Conservation (phyloP, 2,797 vertebrate genomes). For the Cheirogaleus major region DNA sequence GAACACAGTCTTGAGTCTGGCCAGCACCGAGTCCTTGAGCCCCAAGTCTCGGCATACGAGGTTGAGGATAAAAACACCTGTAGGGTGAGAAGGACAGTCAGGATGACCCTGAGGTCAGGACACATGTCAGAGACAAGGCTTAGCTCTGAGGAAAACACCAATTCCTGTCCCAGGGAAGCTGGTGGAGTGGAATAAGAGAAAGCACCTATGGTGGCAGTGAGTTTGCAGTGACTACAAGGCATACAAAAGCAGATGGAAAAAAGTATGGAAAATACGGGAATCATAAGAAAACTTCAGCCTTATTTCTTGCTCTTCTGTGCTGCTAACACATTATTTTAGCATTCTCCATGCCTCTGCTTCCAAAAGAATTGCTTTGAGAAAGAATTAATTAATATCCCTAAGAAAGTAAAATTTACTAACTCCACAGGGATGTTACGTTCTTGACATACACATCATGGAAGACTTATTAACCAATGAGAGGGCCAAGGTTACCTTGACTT, state of each 20-base stretch:
- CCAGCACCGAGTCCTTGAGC: slow-evolving; percentile 89
- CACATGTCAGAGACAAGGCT: background rate
- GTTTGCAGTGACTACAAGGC: background rate
- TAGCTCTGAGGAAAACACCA: background rate
- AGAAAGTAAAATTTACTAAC: background rate
- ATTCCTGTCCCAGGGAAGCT: background rate
- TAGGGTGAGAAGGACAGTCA: background rate
- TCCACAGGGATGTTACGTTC: background rate
- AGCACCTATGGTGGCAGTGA: fast-evolving
- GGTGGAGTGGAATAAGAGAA: background rate
- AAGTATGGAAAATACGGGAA: background rate
- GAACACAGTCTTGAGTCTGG: slow-evolving; percentile 82
- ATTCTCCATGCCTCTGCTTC: background rate
- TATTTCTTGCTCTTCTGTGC: background rate
- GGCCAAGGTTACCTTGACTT: background rate
- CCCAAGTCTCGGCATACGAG: slow-evolving; percentile 93
- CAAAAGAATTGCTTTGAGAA: background rate
- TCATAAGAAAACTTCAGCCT: background rate
- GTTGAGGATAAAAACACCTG: slow-evolving; percentile 95
- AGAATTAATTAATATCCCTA: background rate
- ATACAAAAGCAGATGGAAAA: background rate
- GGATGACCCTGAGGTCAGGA: background rate
- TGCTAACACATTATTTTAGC: background rate
- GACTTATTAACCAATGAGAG: background rate
- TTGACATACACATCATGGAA: background rate